A percentile compares a stretch with the other conserved stretches of the same genome.
Evolutionary conservation across 2,113 vertebrate species (phyloP).

Genomic region (Nestor notabilis): DNA sequence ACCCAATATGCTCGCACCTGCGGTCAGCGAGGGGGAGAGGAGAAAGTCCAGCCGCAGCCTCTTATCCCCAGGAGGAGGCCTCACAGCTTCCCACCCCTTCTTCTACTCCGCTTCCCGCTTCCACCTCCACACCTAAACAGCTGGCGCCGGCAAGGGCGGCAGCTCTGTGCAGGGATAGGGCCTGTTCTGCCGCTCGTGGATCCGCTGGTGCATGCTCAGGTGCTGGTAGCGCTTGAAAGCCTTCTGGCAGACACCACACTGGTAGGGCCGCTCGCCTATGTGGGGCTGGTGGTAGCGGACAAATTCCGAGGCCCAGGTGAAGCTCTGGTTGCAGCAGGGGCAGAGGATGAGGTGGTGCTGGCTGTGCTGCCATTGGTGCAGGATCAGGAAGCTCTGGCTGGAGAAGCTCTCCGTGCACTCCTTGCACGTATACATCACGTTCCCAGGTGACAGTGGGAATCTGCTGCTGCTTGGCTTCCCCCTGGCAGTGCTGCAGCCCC

Average conservation of each 20-base stretch:
- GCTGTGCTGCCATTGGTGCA: not conserved
- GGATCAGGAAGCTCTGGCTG: not conserved
- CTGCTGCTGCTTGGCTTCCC: accelerated
- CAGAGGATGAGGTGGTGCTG: not conserved
- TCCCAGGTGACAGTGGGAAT: accelerated
- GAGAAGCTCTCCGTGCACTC: conserved; percentile 42
- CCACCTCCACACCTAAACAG: accelerated
- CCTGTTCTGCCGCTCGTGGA: not conserved
- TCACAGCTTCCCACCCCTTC: not conserved
- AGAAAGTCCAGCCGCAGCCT: not conserved
- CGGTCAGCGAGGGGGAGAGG: not conserved
- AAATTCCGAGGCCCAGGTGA: not conserved
- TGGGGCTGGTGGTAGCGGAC: not conserved
- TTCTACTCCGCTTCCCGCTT: accelerated
- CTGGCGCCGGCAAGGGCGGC: accelerated
- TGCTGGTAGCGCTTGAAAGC: not conserved
- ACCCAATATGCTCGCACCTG: accelerated
- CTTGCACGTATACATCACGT: not conserved
- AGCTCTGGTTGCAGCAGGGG: conserved; percentile 8
- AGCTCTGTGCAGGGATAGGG: accelerated
- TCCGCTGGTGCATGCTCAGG: not conserved
- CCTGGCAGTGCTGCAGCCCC: accelerated
- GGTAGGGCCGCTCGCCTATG: not conserved
- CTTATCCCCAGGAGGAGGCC: not conserved
- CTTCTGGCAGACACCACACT: conserved; percentile 1